Base-by-base conservation (phyloP, 1,140 invertebrate species). In the Habropoda laboriosa region DNA sequence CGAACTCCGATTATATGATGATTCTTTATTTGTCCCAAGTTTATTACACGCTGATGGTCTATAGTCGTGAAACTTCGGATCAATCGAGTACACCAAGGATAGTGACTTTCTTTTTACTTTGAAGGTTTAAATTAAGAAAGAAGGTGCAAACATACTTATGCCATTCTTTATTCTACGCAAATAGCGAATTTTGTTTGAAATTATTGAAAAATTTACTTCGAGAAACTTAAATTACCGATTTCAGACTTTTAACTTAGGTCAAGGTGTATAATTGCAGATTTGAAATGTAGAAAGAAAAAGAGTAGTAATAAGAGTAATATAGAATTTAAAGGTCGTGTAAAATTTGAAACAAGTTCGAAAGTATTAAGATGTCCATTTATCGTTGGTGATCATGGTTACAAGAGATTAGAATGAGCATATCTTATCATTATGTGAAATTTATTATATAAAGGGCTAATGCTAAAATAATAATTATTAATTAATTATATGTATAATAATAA, bases 361-460 rank as follows among this genome's bases (percentile, higher is more conserved):
- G 13, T 63, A 64, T 45, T 8, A 12, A 27, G 55, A 73, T 63
- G 35, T 13, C 21, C 51, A n/a, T 51, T 10, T 53, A 76, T 80
- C 51, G 18, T 21, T 8, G 42, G 24, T 63, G 61, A 53, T 64
- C 42, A 10, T 49, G 42, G 53, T 74, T 27, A 57, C 32, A 42
- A 68, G 63, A 53, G 32, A 68, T 80, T 67, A 60, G 63, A 75
- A 40, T 27, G 30, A 13, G 8, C 30, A 30, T 64, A 60, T 35
- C 79, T 87, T 86, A 84, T 90, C 87, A 83, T 91, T 88, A 90
- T 81, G 86, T 91, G 88, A 87, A 91, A 86, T 91, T 91, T 92
- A 91, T 92, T 92, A 89, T 91, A 92, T 91, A 91, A 93, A 93
- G 91, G 89, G 87, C 91, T 92, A 92, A 90, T 88, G 88, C 90